Evolutionary conservation across 2,888 invertebrate genomes (phyloP), one percentile per base, ranked within the genome.

Genomic region (Isoperla grammatica): DNA sequence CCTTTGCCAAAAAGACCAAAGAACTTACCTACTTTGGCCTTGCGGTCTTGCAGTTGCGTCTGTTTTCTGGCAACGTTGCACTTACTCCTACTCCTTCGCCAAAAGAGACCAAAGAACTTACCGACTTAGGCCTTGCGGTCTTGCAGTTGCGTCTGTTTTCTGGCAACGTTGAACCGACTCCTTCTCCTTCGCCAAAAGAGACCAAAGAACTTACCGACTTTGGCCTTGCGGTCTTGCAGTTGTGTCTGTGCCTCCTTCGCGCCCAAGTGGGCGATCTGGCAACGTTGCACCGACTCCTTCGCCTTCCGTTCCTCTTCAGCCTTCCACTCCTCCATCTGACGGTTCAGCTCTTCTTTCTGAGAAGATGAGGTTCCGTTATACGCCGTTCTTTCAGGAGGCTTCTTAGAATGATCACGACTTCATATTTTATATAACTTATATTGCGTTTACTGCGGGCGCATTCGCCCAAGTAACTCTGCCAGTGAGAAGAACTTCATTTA

Each of bases 151-250:
- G 68, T 73, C 37, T 75, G 75, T 72, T 22, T 75, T 73, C 60
- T 76, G 73, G 45, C 70, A 69, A 65, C 76, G 79, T 71, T 79
- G 79, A 3, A 80, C 74, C n/a, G n/a, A n/a, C n/a, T n/a, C n/a
- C n/a, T n/a, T n/a, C n/a, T n/a, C n/a, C n/a, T n/a, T n/a, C n/a
- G n/a, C n/a, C n/a, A n/a, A n/a, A n/a, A n/a, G n/a, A n/a, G n/a
- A n/a, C n/a, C n/a, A n/a, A n/a, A n/a, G 29, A 8, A 80, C 78
- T 69, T 69, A 81, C 73, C 63, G 76, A 76, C 54, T 76, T 74
- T 68, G 20, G 35, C 48, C 37, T 48, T 48, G n/a, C 39, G 46
- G 12, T 29, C 37, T 11, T 57, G 35, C 3, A 57, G 29, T 29
- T 46, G 15, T 1, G 68, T 73, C 37, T 75, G 75, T 13, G 81